Percentiles rank a stretch among this genome's conserved stretches.
Evolutionary conservation across 2,113 vertebrate species (phyloP).

Genomic region (Triplophysa siluroides): DNA sequence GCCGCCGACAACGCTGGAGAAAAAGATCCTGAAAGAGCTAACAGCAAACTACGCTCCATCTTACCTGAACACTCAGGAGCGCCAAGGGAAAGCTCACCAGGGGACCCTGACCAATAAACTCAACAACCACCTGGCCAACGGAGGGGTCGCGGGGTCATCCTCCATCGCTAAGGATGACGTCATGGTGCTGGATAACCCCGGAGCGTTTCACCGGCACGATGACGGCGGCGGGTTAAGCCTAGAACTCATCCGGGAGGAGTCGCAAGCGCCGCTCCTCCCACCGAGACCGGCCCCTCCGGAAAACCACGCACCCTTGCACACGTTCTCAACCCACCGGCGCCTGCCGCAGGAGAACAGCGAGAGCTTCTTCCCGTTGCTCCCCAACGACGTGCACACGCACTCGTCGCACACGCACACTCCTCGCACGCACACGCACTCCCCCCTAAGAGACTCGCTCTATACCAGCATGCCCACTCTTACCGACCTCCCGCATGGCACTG

Average conservation of each 20-base stretch:
- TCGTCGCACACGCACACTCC: slow-evolving; percentile 57
- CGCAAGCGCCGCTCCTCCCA: slow-evolving; percentile 89
- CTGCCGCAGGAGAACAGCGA: slow-evolving; percentile 94
- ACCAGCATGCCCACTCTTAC: slow-evolving; percentile 95
- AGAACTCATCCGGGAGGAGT: slow-evolving; percentile 95
- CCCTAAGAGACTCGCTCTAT: slow-evolving; percentile 93
- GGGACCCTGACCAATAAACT: slow-evolving; percentile 85
- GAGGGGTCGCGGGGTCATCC: slow-evolving; percentile 66
- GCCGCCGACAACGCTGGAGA: slow-evolving; percentile 93
- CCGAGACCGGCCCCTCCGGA: slow-evolving; percentile 83
- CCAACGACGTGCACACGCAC: slow-evolving; percentile 80
- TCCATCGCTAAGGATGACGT: slow-evolving; percentile 77
- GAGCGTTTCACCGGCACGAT: slow-evolving; percentile 85
- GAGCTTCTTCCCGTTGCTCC: slow-evolving; percentile 96
- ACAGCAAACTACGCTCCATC: slow-evolving; percentile 97
- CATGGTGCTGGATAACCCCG: slow-evolving; percentile 86
- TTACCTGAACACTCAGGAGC: slow-evolving; percentile 95
- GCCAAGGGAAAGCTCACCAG: slow-evolving; percentile 70
- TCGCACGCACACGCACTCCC: slow-evolving; percentile 67
- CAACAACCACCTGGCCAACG: slow-evolving; percentile 94
- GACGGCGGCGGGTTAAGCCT: slow-evolving; percentile 82
- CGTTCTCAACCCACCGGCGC: slow-evolving; percentile 82
- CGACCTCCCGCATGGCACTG: slow-evolving; percentile 75
- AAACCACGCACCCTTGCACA: slow-evolving; percentile 84
- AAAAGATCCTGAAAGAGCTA: slow-evolving; percentile 98